Base-by-base conservation (phyloP, 2,797 vertebrate species). In the Rhabdophis nuchalis region DNA sequence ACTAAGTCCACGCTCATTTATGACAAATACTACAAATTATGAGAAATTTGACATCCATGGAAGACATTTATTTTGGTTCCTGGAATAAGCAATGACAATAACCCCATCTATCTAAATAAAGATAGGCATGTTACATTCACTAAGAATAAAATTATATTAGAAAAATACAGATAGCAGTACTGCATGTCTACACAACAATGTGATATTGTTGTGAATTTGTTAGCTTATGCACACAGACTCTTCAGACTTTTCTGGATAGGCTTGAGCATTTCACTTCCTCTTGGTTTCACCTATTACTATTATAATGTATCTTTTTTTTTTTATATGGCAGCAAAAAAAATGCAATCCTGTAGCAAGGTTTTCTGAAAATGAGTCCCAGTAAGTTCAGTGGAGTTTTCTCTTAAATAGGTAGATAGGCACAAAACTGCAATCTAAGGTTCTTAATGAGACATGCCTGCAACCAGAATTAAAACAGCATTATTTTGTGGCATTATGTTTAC, bases 11-110 rank as follows among this genome's bases (percentile, higher is more conserved):
- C 9, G 1, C 36, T 46, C 13, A 36, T 4, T 57, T 87, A 56
- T 57, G 53, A 98, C 98, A 98, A 98, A 98, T 97, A 97, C 94
- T 97, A 98, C 97, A 93, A 98, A 97, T 95, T 95, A 96, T 97
- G 97, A 96, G 96, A 97, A 96, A 96, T 95, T 97, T 85, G 0
- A 85, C 94, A 94, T 56, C 94, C 96, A 96, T 0, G 88, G 94
- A 96, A 93, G 95, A 92, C 94, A 96, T 97, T 97, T 86, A 50
- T 92, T 96, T 94, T 93, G 90, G 86, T 95, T 95, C 94, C 92
- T 93, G 94, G 94, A 92, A 0, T 0, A 68, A 89, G 94, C 91
- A 94, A 82, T 90, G 93, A 94, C 95, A 96, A 96, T 90, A 93
- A 93, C 88, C 87, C 94, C 96, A 58, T 95, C 90, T 92, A 95